phyloP scores from a whole-genome alignment of 2,113 vertebrate species.

The Daubentonia madagascariensis region DNA sequence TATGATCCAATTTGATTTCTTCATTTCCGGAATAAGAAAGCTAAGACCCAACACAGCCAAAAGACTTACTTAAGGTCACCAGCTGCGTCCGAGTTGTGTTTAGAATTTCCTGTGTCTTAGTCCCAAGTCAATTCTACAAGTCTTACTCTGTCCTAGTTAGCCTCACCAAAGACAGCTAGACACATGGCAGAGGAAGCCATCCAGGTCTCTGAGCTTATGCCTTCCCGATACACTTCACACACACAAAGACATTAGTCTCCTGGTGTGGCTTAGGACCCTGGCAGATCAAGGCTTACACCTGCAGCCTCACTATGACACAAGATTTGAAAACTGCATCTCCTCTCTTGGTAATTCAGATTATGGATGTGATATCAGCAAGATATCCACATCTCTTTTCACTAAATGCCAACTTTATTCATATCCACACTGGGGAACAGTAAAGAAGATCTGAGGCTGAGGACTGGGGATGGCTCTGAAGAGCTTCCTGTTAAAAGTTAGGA shows the following conservation, averaged over 20 bases:
- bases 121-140: neutral
- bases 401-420: neutral
- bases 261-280: neutral
- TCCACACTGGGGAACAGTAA: neutral
- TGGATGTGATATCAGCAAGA: neutral
- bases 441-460: slow-evolving; percentile 54
- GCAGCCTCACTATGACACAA: neutral
- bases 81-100: neutral
- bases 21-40: neutral
- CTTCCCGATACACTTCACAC: neutral
- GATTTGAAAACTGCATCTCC: neutral
- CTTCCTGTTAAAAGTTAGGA: neutral
- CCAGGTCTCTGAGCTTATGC: neutral
- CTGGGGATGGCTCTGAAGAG: neutral
- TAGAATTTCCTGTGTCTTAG: neutral
- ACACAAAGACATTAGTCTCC: neutral
- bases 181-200: rapidly evolving
- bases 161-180: neutral
- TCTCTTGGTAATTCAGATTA: neutral
- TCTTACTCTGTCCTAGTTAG: neutral
- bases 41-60: neutral
- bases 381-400: neutral
- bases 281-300: neutral
- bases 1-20: neutral
- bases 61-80: neutral